Conservation (phyloP, 2,888 invertebrate species). For the Himalopsyche tibetana region DNA sequence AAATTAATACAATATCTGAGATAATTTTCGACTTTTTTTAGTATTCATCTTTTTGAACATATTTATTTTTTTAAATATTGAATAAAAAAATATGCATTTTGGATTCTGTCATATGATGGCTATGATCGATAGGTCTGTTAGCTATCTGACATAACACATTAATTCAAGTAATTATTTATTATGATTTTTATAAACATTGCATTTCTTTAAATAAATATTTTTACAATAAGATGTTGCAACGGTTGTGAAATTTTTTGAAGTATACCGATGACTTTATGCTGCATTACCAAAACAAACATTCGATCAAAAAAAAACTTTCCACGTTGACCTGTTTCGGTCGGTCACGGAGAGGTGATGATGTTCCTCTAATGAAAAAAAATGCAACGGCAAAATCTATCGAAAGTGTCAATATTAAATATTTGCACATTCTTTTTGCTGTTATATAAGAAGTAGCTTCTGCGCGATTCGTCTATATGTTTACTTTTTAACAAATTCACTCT, state of each 20-base stretch:
- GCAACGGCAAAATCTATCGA: constrained; percentile 11
- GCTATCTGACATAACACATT: background rate
- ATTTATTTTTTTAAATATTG: too few relatives aligned
- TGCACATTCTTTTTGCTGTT: background rate
- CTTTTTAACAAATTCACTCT: background rate
- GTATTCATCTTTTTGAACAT: too few relatives aligned
- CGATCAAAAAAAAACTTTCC: constrained; percentile 17
- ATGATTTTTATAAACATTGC: constrained; percentile 6
- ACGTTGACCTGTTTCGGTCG: background rate
- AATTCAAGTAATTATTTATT: background rate
- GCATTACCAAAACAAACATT: constrained; percentile 38
- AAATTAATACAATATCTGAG: too few relatives aligned
- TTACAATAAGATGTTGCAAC: constrained; percentile 11
- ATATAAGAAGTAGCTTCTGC: background rate
- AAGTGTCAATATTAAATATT: constrained; percentile 48
- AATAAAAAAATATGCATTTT: too few relatives aligned
- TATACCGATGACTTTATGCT: background rate
- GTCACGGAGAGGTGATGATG: background rate
- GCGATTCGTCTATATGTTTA: background rate
- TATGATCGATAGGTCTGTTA: background rate
- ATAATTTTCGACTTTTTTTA: too few relatives aligned
- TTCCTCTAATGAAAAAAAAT: background rate
- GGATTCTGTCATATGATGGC: too few relatives aligned
- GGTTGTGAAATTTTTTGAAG: constrained; percentile 29
- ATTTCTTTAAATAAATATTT: background rate